These are phyloP conservation scores for Rhagophthalmus giganteus DNA, from an alignment of 2,888 invertebrate species.

Conservation along the genomic window DNA sequence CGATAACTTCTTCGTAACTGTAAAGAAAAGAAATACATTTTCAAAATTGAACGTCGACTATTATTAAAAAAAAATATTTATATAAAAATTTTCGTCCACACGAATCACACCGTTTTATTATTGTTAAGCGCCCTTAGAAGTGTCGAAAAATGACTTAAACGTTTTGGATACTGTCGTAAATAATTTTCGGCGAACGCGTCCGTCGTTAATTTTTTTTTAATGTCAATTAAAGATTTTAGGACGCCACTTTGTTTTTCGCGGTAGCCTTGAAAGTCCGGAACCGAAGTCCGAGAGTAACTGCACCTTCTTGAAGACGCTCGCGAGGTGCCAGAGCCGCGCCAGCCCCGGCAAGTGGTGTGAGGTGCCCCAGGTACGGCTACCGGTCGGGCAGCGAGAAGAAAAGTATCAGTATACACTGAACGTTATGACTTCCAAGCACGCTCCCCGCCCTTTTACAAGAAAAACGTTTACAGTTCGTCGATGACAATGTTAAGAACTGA, in stretches of 20 bases:
- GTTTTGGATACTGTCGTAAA: conserved; percentile 28
- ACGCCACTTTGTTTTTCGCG: too few relatives aligned
- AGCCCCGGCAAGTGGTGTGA: conserved; percentile 27
- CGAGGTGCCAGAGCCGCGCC: conserved; percentile 23
- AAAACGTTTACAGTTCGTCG: not conserved
- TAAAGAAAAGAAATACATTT: too few relatives aligned
- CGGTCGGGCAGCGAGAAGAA: conserved; percentile 9
- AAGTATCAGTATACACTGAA: not conserved
- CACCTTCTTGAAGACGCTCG: conserved; percentile 18
- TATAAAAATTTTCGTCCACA: too few relatives aligned
- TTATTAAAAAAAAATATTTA: too few relatives aligned
- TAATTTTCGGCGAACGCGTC: conserved; percentile 24
- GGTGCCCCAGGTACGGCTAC: conserved; percentile 26
- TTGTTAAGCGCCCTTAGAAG: too few relatives aligned
- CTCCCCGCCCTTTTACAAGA: not conserved
- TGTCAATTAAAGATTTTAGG: too few relatives aligned
- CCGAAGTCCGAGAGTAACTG: conserved; percentile 28
- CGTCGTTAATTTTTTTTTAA: too few relatives aligned
- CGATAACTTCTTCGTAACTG: too few relatives aligned
- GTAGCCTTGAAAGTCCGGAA: conserved; percentile 27
- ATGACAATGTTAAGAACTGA: not conserved
- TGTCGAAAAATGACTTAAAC: conserved; percentile 11
- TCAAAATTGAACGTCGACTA: too few relatives aligned
- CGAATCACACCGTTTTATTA: too few relatives aligned
- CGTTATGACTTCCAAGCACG: not conserved